Conservation (phyloP, 2,797 vertebrate genomes). For the Synaphobranchus kaupii region DNA sequence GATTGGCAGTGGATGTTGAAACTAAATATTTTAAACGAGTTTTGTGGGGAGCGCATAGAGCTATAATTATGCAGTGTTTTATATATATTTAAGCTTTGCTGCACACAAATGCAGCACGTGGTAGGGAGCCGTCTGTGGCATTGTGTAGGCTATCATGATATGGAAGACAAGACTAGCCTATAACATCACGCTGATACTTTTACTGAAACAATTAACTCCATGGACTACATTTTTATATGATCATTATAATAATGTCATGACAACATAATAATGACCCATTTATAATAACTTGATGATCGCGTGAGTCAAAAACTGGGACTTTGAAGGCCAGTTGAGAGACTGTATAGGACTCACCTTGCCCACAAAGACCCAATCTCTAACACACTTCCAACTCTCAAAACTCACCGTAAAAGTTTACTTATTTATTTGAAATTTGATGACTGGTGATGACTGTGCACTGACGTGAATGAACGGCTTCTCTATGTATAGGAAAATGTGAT, state of each 20-base stretch:
- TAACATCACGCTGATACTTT: neutral
- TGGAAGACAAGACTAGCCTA: neutral
- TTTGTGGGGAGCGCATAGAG: neutral
- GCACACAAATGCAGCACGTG: neutral
- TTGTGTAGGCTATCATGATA: neutral
- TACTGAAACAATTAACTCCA: neutral
- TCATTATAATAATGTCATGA: neutral
- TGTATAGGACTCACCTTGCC: conserved; percentile 88
- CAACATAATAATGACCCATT: neutral
- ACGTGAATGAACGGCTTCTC: neutral
- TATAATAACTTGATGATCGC: conserved; percentile 56
- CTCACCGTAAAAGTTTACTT: neutral
- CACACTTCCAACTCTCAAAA: conserved; percentile 57
- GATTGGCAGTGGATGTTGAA: neutral
- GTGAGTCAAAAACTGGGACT: conserved; percentile 95
- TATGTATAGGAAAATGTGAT: neutral
- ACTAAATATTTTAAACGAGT: neutral
- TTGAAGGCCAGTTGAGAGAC: conserved; percentile 98
- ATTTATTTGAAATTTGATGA: neutral
- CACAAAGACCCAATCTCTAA: conserved; percentile 93
- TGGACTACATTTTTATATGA: neutral
- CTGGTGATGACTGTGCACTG: neutral
- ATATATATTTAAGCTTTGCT: neutral
- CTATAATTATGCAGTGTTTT: neutral
- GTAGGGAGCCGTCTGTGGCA: neutral